phyloP scores from a whole-genome alignment of 2,888 invertebrate species.

The Eumacrocentrus americanus region DNA sequence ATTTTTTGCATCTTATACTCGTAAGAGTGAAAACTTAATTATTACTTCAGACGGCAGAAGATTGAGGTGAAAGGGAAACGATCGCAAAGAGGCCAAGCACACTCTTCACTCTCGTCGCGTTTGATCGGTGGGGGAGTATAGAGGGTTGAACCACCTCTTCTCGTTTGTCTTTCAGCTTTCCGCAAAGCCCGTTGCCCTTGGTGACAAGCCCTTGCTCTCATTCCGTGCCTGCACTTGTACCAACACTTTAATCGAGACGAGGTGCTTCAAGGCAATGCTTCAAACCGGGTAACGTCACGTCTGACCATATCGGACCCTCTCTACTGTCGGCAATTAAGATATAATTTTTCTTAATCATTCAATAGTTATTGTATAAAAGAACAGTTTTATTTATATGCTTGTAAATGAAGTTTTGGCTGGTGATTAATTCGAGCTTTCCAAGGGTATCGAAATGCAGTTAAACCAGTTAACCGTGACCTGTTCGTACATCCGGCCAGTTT shows the following conservation, averaged over 20 bases:
- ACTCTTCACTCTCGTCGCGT: neutral
- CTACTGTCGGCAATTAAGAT: conserved; percentile 1
- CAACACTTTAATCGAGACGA: conserved; percentile 14
- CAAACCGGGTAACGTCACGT: conserved; percentile 6
- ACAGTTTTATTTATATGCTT: too few species aligned
- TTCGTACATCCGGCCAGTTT: conserved; percentile 44
- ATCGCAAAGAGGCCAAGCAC: neutral
- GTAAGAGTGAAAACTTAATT: neutral
- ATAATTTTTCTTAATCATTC: neutral
- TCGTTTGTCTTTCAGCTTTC: conserved; percentile 43
- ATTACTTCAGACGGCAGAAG: neutral
- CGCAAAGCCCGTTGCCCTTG: conserved; percentile 31
- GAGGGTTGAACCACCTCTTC: neutral
- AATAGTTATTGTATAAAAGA: neutral
- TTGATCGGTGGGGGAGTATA: neutral
- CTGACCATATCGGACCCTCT: neutral
- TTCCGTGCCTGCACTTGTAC: neutral
- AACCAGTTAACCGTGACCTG: conserved; percentile 33
- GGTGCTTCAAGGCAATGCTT: conserved; percentile 1
- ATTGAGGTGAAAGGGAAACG: neutral
- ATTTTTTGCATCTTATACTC: neutral
- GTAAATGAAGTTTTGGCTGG: too few species aligned
- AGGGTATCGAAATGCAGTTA: conserved; percentile 26
- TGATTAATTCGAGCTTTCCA: conserved; percentile 35
- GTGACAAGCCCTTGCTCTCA: conserved; percentile 31